Base-by-base conservation (phyloP, 2,113 vertebrate species). In the Zeus faber region DNA sequence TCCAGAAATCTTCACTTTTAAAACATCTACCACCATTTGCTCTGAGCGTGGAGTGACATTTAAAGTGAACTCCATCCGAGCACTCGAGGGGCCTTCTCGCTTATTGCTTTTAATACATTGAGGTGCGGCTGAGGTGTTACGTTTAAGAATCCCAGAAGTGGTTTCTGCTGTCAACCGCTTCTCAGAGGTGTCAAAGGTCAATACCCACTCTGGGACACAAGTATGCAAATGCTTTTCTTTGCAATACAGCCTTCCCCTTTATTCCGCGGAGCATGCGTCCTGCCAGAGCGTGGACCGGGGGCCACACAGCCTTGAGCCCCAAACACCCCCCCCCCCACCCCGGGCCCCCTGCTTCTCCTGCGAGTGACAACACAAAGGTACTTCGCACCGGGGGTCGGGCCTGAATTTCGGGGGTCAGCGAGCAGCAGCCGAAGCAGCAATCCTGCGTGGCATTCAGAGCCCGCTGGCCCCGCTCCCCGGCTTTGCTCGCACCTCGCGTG, bases 331-430 rank as follows among this genome's bases (percentile, higher is more conserved):
- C 51, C 54, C 25, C 65, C 54, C 68, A 16, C 3, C 23, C 20
- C 43, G 50, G 51, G 54, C 74, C 67, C 62, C 4, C 17, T 40
- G 62, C 76, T 65, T 77, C 64, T 66, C 61, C 66, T 65, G 65
- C 65, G 48, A 72, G 63, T 73, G 81, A 76, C 76, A 76, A 74
- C 72, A 86, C 82, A 84, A 90, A 89, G 79, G 84, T 78, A 61
- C 70, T 83, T 85, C 80, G 76, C 84, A 57, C 80, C 65, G 74
- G 89, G 85, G 82, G 84, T 71, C 83, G 85, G 73, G 74, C 53
- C 44, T 51, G 75, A 50, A 81, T 86, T 89, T 85, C 83, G 75
- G 77, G 89, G 89, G 89, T 90, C 89, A 89, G 56, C 61, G 81
- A 85, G 70, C 77, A 82, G 73, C 31, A 58, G 74, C 67, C 47